Evolutionary conservation across 2,888 invertebrate genomes (phyloP).

Genomic region (Himalopsyche tibetana): DNA sequence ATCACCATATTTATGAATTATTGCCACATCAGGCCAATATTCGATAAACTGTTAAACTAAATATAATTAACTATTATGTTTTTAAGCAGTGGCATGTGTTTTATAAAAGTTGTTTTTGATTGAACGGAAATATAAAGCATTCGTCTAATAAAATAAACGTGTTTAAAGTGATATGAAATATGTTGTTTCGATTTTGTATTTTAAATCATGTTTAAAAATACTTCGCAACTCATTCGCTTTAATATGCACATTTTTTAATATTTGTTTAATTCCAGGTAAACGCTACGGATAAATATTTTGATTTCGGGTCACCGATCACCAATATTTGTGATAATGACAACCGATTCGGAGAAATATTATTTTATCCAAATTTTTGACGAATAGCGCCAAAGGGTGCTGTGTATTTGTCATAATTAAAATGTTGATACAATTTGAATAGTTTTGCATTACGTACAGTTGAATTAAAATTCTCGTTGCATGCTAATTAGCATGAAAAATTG

Average conservation of each 20-base stretch:
- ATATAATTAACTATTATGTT: too few relatives aligned
- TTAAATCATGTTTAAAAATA: too few relatives aligned
- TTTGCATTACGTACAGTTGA: not conserved
- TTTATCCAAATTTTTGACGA: constrained; percentile 38
- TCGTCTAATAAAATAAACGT: too few relatives aligned
- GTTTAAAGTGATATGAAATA: too few relatives aligned
- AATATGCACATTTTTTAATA: not conserved
- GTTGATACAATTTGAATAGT: not conserved
- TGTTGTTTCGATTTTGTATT: too few relatives aligned
- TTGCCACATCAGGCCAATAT: too few relatives aligned
- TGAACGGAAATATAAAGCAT: too few relatives aligned
- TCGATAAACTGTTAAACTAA: too few relatives aligned
- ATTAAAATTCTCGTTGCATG: not conserved
- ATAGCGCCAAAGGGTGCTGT: constrained; percentile 27
- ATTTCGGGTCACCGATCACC: not conserved
- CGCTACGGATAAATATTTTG: not conserved
- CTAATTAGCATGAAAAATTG: not conserved
- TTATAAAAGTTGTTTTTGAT: too few relatives aligned
- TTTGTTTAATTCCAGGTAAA: not conserved
- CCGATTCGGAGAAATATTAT: constrained; percentile 27
- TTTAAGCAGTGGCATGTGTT: too few relatives aligned
- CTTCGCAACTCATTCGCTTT: not conserved
- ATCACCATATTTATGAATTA: too few relatives aligned
- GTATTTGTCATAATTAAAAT: constrained; percentile 33
- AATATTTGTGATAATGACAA: constrained; percentile 35